Conservation (phyloP, 2,113 vertebrate genomes). For the Mola mola region DNA sequence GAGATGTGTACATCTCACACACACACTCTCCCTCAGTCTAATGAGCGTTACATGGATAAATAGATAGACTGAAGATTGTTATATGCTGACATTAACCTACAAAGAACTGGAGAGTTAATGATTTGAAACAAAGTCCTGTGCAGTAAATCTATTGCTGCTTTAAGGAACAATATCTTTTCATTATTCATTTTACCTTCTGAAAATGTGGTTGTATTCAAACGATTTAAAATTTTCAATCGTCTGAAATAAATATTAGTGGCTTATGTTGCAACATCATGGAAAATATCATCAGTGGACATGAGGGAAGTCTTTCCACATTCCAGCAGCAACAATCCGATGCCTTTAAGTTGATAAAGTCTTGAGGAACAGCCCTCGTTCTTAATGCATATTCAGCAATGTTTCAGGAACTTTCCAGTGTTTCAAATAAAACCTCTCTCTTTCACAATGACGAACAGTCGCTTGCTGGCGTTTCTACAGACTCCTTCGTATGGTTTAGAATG, state of each 20-base stretch:
- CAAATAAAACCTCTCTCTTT: neutral
- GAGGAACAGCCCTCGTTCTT: neutral
- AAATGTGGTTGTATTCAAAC: too few relatives aligned
- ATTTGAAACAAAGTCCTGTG: too few relatives aligned
- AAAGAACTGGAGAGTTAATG: neutral
- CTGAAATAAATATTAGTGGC: too few relatives aligned
- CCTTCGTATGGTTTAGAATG: too few relatives aligned
- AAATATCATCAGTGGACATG: too few relatives aligned
- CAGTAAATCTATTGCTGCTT: too few relatives aligned
- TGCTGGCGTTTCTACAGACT: too few relatives aligned
- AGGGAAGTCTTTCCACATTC: neutral
- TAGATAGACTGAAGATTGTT: constrained; percentile 23
- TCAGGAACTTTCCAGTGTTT: too few relatives aligned
- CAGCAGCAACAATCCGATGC: neutral
- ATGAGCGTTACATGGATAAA: constrained; percentile 59
- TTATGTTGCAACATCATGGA: too few relatives aligned
- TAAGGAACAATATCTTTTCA: too few relatives aligned
- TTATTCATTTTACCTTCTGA: too few relatives aligned
- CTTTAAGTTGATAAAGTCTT: neutral
- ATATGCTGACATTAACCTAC: constrained; percentile 6
- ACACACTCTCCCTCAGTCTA: constrained; percentile 43
- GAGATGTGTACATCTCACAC: constrained; percentile 61
- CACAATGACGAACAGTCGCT: constrained; percentile 27
- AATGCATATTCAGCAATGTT: constrained; percentile 2
- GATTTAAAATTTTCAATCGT: too few relatives aligned